A percentile compares a stretch with the other conserved stretches of the same genome.
These are phyloP conservation scores for Acanthiza pusilla DNA, from an alignment of 2,797 vertebrate genomes.

Conservation along the genomic window DNA sequence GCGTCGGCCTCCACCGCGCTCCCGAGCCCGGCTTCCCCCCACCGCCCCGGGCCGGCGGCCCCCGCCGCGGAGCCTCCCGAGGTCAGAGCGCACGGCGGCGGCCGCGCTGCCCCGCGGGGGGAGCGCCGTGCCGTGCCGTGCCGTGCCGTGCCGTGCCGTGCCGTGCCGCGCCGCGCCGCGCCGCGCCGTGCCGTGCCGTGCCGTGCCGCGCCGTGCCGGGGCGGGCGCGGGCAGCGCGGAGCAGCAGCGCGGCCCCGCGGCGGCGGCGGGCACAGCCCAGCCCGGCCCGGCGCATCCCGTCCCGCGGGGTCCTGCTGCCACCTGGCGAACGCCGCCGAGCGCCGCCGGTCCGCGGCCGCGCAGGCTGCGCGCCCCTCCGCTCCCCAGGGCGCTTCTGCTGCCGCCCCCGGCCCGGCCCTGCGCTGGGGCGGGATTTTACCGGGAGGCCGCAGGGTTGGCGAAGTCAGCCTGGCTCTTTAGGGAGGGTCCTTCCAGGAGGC, in stretches of 20 bases:
- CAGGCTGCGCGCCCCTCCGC: background rate
- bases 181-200: too few relatives aligned
- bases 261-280: too few relatives aligned
- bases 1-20: slow-evolving; percentile 23
- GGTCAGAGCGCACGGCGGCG: background rate
- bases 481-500: background rate
- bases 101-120: background rate
- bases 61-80: background rate
- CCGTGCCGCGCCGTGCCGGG: background rate
- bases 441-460: background rate
- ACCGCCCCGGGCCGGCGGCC: background rate
- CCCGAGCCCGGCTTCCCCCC: background rate
- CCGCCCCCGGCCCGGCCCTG: background rate
- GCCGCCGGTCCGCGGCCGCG: background rate
- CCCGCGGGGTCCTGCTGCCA: slow-evolving; percentile 37
- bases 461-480: background rate
- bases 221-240: background rate
- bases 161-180: too few relatives aligned
- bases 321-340: background rate
- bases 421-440: background rate
- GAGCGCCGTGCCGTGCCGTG: too few relatives aligned
- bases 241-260: background rate
- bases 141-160: too few relatives aligned
- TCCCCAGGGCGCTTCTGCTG: background rate
- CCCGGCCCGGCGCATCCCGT: background rate